Percentiles rank a stretch among this genome's conserved stretches.
Conservation (phyloP, 2,797 vertebrate species). For the Hippocampus kuda region DNA sequence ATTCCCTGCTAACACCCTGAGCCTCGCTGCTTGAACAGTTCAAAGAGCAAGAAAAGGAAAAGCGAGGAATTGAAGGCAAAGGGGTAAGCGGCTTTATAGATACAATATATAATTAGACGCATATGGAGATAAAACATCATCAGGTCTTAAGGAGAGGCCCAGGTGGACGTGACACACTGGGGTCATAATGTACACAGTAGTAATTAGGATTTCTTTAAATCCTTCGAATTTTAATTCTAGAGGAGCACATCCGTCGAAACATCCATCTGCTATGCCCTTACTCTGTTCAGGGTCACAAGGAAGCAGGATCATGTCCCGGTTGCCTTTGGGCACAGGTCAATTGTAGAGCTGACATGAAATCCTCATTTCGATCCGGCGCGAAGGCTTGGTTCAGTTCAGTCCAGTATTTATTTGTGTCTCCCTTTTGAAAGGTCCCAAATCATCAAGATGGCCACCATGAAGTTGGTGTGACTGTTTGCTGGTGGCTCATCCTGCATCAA, state of each 20-base stretch:
- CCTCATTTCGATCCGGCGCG: background rate
- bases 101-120: constrained; percentile 13
- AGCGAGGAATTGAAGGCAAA: constrained; percentile 27
- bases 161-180: constrained; percentile 8
- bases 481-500: no score
- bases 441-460: background rate
- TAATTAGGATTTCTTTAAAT: constrained; percentile 1
- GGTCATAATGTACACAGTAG: background rate
- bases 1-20: constrained; percentile 67
- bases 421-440: background rate
- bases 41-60: constrained; percentile 51
- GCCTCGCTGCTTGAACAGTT: constrained; percentile 56
- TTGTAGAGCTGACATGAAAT: background rate
- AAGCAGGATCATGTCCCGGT: background rate
- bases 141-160: constrained; percentile 17
- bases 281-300: background rate
- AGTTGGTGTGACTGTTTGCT: no score
- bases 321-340: constrained; percentile 1
- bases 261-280: constrained; percentile 3
- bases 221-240: constrained; percentile 5
- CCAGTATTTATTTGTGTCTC: background rate
- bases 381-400: background rate
- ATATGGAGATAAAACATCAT: constrained; percentile 23
- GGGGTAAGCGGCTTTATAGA: constrained; percentile 21
- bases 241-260: constrained; percentile 3